These are phyloP conservation scores for Puffinus mauretanicus DNA, from an alignment of 2,113 vertebrate genomes.

Conservation along the genomic window DNA sequence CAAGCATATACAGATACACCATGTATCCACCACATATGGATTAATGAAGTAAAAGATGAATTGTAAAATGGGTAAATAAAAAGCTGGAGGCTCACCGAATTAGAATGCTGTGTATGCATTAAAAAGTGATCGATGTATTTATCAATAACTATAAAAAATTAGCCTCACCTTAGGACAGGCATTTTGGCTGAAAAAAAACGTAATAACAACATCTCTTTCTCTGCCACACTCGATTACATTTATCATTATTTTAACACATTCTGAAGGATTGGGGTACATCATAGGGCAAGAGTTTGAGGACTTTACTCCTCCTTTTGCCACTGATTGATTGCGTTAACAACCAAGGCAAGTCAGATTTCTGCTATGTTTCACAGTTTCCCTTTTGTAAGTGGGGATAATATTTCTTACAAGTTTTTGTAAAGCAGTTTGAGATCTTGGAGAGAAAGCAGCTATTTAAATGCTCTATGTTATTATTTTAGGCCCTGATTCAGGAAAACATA, in stretches of 20 bases:
- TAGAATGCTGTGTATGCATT: neutral
- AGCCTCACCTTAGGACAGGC: neutral
- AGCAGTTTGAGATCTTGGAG: slow-evolving; percentile 10
- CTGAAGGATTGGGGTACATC: neutral
- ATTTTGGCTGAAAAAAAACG: neutral
- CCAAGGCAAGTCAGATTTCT: slow-evolving; percentile 26
- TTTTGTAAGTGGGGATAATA: slow-evolving; percentile 46
- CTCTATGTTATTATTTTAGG: slow-evolving; percentile 50
- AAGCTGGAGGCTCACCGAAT: neutral
- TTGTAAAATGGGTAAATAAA: neutral
- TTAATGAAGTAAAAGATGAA: neutral
- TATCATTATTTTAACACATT: neutral
- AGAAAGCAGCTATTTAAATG: slow-evolving; percentile 44
- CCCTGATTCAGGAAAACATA: slow-evolving; percentile 47
- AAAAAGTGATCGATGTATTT: neutral
- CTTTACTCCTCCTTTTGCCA: neutral
- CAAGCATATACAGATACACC: neutral
- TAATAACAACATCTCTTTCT: neutral
- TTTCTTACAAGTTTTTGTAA: slow-evolving; percentile 35
- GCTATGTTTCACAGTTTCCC: slow-evolving; percentile 1
- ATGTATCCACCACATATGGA: neutral
- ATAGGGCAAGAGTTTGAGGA: neutral
- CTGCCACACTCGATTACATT: neutral
- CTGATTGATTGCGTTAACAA: neutral
- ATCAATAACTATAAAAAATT: neutral